These are phyloP conservation scores for Lepus americanus DNA, from an alignment of 2,113 vertebrate species.

Conservation along the genomic window DNA sequence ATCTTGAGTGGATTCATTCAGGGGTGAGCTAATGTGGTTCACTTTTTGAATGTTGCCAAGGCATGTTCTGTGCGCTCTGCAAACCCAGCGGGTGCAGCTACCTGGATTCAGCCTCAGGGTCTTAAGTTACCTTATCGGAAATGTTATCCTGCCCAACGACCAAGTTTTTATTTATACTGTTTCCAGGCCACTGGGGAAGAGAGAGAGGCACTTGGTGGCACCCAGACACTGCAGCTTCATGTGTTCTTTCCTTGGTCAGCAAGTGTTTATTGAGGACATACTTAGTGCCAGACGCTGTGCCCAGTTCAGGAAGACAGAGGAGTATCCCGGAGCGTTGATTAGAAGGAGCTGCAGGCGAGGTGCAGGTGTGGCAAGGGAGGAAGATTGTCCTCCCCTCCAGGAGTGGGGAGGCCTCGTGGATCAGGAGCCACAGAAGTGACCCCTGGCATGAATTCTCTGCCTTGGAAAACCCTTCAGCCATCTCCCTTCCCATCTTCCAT, in stretches of 20 bases:
- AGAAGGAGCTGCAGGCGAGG: background rate
- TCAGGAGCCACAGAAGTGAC: background rate
- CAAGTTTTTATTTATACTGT: background rate
- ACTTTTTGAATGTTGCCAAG: background rate
- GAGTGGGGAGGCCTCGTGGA: background rate
- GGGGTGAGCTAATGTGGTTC: background rate
- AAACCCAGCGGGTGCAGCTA: background rate
- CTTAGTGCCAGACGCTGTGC: background rate
- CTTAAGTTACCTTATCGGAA: background rate
- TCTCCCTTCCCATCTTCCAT: background rate
- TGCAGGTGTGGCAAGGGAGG: background rate
- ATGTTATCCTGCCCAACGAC: background rate
- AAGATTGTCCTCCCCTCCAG: background rate
- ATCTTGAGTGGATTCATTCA: background rate
- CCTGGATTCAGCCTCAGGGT: background rate
- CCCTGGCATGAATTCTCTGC: background rate
- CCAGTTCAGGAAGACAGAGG: background rate
- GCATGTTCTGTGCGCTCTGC: background rate
- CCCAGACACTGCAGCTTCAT: background rate
- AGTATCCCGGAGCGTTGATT: background rate
- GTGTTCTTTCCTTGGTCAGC: background rate
- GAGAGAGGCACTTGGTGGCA: background rate
- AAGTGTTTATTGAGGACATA: constrained; percentile 11
- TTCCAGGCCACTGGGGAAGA: background rate
- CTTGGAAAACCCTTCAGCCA: background rate